phyloP scores from a whole-genome alignment of 2,888 invertebrate genomes.

The Cistogaster globosa region DNA sequence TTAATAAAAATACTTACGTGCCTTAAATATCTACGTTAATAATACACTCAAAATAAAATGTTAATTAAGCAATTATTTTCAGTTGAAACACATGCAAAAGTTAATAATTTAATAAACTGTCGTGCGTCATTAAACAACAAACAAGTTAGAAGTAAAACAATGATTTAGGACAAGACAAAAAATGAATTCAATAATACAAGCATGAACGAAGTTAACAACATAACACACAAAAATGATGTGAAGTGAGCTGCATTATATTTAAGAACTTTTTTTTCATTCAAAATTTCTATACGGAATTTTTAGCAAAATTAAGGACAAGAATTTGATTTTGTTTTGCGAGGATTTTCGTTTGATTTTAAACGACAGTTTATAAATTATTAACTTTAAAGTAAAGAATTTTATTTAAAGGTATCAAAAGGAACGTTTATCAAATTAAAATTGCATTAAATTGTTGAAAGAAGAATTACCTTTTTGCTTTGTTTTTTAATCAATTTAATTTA shows the following conservation, averaged over 20 bases:
- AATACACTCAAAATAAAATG: constrained; percentile 1
- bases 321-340: constrained; percentile 40
- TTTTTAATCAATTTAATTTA: constrained; percentile 48
- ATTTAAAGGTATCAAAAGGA: neutral
- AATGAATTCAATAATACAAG: constrained; percentile 38
- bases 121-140: constrained; percentile 74
- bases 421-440: neutral
- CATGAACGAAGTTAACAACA: constrained; percentile 17
- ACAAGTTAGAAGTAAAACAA: constrained; percentile 70
- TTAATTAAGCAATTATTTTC: constrained; percentile 21
- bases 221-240: constrained; percentile 42
- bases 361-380: constrained; percentile 71
- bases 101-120: constrained; percentile 79
- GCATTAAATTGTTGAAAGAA: constrained; percentile 30
- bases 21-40: neutral
- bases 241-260: constrained; percentile 22
- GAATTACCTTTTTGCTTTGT: constrained; percentile 61
- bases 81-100: constrained; percentile 59
- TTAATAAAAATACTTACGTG: constrained; percentile 32
- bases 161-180: constrained; percentile 71
- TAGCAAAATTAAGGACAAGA: constrained; percentile 4
- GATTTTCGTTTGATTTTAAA: constrained; percentile 33
- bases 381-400: neutral
- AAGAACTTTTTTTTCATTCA: neutral
- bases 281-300: neutral